phyloP scores from a whole-genome alignment of 2,797 vertebrate species.

The Sebastes aleutianus region DNA sequence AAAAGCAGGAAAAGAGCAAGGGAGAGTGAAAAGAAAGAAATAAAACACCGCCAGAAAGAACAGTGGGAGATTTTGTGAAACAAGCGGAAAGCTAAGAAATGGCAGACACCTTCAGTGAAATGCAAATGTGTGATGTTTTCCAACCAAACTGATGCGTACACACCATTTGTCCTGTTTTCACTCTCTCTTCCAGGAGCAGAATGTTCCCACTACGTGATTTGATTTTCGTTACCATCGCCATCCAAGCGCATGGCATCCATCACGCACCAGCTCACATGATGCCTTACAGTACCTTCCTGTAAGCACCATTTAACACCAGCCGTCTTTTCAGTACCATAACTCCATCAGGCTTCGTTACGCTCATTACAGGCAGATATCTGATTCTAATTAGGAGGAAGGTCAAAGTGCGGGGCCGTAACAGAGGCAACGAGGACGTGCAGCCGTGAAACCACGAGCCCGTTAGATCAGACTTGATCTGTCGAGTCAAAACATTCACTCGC shows the following conservation, averaged over 20 bases:
- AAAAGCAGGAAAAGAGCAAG: slow-evolving; percentile 36
- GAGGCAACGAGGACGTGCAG: slow-evolving; percentile 2
- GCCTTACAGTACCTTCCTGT: slow-evolving; percentile 29
- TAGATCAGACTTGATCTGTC: slow-evolving; percentile 4
- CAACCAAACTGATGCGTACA: background rate
- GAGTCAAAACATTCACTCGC: background rate
- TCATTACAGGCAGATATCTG: slow-evolving; percentile 54
- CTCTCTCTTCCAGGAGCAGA: background rate
- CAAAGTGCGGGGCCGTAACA: slow-evolving; percentile 22
- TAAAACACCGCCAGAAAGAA: slow-evolving; percentile 3
- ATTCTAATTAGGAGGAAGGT: slow-evolving; percentile 57
- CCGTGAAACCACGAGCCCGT: background rate
- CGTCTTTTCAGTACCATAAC: slow-evolving; percentile 24
- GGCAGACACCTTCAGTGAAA: slow-evolving; percentile 10
- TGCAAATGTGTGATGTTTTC: slow-evolving; percentile 27
- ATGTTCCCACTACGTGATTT: slow-evolving; percentile 17
- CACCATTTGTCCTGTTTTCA: background rate
- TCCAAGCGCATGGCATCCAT: slow-evolving; percentile 12
- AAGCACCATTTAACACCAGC: slow-evolving; percentile 61
- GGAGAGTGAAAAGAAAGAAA: slow-evolving; percentile 22
- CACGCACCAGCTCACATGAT: slow-evolving; percentile 37
- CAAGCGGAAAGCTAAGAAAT: slow-evolving; percentile 8
- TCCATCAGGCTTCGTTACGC: slow-evolving; percentile 60
- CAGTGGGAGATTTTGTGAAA: slow-evolving; percentile 30
- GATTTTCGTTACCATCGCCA: slow-evolving; percentile 24